Evolutionary conservation across 2,113 vertebrate species (phyloP).

Genomic region (Urocynchramus pylzowi): DNA sequence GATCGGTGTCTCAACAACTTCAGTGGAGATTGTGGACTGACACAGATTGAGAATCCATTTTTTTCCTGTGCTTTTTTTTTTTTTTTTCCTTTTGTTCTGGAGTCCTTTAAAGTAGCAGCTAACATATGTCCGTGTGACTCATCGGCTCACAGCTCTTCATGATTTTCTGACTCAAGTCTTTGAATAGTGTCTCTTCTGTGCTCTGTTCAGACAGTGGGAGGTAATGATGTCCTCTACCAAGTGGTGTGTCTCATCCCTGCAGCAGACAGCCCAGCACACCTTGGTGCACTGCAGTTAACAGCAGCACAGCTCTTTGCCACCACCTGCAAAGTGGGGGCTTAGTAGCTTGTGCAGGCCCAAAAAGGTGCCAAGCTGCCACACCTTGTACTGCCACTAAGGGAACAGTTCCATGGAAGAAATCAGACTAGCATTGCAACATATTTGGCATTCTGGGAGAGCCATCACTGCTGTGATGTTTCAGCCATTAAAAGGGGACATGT

Average conservation of each 20-base stretch:
- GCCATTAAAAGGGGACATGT: not conserved
- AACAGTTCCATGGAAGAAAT: not conserved
- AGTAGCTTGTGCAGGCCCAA: not conserved
- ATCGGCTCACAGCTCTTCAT: not conserved
- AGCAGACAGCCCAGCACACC: rapidly evolving
- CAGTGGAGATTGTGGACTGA: not conserved
- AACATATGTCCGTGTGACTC: not conserved
- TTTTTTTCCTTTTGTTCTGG: not conserved
- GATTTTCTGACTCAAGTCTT: not conserved
- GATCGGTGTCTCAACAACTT: not conserved
- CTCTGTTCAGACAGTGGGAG: constrained; percentile 19
- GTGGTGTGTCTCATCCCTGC: not conserved
- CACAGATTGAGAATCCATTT: not conserved
- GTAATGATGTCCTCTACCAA: not conserved
- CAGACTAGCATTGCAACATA: not conserved
- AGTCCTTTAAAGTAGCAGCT: not conserved
- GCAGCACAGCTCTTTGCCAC: not conserved
- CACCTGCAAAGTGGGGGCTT: not conserved
- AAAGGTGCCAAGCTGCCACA: not conserved
- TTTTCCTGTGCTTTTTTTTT: not conserved
- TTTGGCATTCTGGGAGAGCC: not conserved
- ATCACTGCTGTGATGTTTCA: not conserved
- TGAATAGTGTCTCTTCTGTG: not conserved
- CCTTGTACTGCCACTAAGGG: not conserved
- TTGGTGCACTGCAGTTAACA: not conserved